Evolutionary conservation across 2,113 vertebrate genomes (phyloP).

Genomic region (Ondatra zibethicus): DNA sequence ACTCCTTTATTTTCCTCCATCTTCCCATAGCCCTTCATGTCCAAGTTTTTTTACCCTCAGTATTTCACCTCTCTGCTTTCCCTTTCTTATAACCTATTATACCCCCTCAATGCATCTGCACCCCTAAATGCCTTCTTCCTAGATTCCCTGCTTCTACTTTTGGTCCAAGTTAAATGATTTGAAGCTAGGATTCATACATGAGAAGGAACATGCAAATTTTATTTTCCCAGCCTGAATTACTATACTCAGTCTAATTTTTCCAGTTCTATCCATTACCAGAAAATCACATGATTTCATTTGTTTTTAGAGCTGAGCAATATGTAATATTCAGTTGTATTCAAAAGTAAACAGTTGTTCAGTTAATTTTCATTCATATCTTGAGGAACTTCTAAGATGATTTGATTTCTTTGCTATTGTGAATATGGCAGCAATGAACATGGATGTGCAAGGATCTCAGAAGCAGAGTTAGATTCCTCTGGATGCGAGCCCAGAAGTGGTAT

Average conservation of each 20-base stretch:
- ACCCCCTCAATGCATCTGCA: background rate
- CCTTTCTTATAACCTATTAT: background rate
- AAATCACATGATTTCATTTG: background rate
- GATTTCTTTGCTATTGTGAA: background rate
- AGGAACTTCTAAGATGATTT: background rate
- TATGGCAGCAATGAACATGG: background rate
- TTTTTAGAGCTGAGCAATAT: background rate
- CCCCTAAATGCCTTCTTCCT: background rate
- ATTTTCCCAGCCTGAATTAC: background rate
- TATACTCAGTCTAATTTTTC: background rate
- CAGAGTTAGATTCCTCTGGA: background rate
- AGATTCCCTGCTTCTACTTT: background rate
- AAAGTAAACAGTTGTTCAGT: too few species aligned
- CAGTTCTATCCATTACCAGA: background rate
- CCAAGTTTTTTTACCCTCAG: background rate
- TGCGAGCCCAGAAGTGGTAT: background rate
- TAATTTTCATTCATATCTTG: background rate
- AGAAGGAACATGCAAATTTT: background rate
- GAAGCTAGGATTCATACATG: background rate
- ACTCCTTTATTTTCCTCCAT: background rate
- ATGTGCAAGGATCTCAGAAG: background rate
- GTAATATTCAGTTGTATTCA: background rate
- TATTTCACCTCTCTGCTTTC: background rate
- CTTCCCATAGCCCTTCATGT: background rate
- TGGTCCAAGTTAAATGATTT: background rate